Base-by-base conservation (phyloP, 2,888 invertebrate genomes). In the Nebria brevicollis region DNA sequence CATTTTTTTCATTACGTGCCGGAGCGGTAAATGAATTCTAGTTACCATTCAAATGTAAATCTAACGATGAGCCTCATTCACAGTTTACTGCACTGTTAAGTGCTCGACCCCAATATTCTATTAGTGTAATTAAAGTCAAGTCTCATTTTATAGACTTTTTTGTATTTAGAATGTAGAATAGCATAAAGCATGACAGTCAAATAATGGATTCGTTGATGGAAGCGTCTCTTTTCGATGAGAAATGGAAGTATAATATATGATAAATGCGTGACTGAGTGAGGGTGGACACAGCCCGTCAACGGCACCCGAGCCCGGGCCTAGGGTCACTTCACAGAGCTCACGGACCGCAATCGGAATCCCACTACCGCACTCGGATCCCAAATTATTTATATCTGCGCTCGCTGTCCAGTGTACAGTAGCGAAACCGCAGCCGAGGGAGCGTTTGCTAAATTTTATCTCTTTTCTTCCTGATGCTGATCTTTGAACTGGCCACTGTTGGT, bases 351-450 rank as follows among this genome's bases (percentile, higher is more conserved):
- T 26, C 5, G 70, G 25, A 70, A 25, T 70, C 70, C 26, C 25
- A 68, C 68, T 8, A 70, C 70, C 70, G 70, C 70, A 70, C 70
- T 34, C 70, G 26, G 25, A 70, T 70, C 13, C 70, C 70, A 70
- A 70, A 70, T 70, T 70, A 70, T 70, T 70, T 70, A 70, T 70
- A 25, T 70, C 54, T 54, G 11, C 13, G 54, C 54, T 54, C 13
- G 54, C 70, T 70, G 70, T 70, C 5, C 70, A 54, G 2, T 34
- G 54, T 54, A 54, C 54, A 54, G 54, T 8, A 54, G 13, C 54
- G 13, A 54, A 54, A 54, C 54, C 54, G 13, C 54, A 54, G 13
- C 13, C 70, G 11, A 70, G 70, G 20, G 70, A 70, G 34, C 25
- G 8, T 70, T 70, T 70, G 25, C 26, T 20, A 70, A 70, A 70